phyloP scores from a whole-genome alignment of 37 sponge, comb jelly and placozoan species.

The Cladorhizidae sp. region DNA sequence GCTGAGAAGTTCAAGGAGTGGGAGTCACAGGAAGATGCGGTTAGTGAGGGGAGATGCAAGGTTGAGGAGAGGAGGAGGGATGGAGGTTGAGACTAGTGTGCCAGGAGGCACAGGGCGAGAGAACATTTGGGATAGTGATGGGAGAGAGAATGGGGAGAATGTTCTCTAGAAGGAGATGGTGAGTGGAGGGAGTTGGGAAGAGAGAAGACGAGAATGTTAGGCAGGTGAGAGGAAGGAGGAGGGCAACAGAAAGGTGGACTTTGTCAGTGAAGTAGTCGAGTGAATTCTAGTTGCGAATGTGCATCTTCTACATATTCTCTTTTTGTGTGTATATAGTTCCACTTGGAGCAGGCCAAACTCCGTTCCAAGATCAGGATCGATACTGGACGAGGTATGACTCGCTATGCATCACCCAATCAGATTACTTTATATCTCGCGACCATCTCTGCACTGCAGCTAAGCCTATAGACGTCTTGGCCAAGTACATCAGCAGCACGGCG shows the following conservation, averaged over 20 bases:
- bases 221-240: no score
- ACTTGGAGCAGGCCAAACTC: conserved; percentile 91
- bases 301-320: not conserved
- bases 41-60: conserved; percentile 8
- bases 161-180: no score
- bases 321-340: conserved; percentile 67
- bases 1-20: conserved; percentile 95
- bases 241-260: no score
- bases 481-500: conserved; percentile 74
- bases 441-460: conserved; percentile 62
- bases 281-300: no score
- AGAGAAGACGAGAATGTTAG: no score
- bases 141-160: no score
- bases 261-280: no score
- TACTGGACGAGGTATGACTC: conserved; percentile 68
- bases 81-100: no score
- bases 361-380: conserved; percentile 92
- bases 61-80: not conserved
- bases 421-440: not conserved
- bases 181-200: no score
- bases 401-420: not conserved
- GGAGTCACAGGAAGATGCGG: conserved; percentile 94
- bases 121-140: no score
- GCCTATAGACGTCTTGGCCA: conserved; percentile 97
- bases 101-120: no score